Percentiles rank a stretch among this genome's conserved stretches.
phyloP scores from a whole-genome alignment of 2,888 invertebrate genomes.

The Drosophila nigritarsus region DNA sequence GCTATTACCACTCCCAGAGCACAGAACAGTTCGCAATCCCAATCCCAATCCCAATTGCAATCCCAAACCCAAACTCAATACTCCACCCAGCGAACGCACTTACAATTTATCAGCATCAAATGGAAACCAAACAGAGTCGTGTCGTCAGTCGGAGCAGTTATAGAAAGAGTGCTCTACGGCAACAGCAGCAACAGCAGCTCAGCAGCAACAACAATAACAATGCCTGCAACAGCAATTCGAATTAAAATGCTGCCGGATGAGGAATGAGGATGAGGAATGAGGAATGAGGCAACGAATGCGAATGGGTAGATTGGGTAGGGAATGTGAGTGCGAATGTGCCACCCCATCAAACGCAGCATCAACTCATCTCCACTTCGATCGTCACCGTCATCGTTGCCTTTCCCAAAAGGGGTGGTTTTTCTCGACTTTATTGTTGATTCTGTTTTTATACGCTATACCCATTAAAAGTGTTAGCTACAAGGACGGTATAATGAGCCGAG shows the following conservation, averaged over 20 bases:
- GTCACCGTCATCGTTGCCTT: constrained; percentile 4
- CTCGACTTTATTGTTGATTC: constrained; percentile 27
- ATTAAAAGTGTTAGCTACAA: neutral
- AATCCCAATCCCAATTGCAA: constrained; percentile 3
- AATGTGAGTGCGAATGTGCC: constrained; percentile 45
- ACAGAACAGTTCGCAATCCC: constrained; percentile 10
- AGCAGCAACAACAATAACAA: constrained; percentile 59
- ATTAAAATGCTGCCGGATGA: constrained; percentile 72
- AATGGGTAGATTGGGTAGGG: constrained; percentile 1
- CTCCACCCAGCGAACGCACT: constrained; percentile 60
- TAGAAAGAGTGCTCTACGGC: constrained; percentile 45
- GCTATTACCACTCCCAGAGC: constrained; percentile 18
- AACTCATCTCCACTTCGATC: constrained; percentile 13
- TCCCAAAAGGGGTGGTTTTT: constrained; percentile 57
- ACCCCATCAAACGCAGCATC: constrained; percentile 55
- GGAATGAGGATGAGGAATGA: constrained; percentile 1
- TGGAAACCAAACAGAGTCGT: constrained; percentile 70
- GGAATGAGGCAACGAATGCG: constrained; percentile 14
- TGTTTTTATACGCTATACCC: constrained; percentile 4
- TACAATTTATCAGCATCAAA: constrained; percentile 80
- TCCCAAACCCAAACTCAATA: constrained; percentile 12
- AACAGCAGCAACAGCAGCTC: constrained; percentile 51
- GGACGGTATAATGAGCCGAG: neutral
- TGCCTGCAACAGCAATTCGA: constrained; percentile 75
- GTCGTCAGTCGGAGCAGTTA: constrained; percentile 23